Base-by-base conservation (phyloP, 2,113 vertebrate genomes). In the Colaptes auratus region DNA sequence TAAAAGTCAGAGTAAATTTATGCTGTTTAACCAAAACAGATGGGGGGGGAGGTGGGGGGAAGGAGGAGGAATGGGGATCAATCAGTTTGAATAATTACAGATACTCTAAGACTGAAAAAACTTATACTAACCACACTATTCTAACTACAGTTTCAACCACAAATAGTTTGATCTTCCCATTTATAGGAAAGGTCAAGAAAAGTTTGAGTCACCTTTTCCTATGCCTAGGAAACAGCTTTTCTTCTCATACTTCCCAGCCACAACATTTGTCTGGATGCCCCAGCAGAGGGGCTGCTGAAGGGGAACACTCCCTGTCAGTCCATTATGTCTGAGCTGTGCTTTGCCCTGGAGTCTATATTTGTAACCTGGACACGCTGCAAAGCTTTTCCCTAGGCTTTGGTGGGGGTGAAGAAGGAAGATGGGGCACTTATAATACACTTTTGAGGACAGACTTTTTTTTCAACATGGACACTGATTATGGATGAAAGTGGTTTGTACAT, bases 121-220 rank as follows among this genome's bases (percentile, higher is more conserved):
- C 1, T 0, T 24, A 35, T 48, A 14, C 7, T 7, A 92, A 27
- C 33, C 12, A 12, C 35, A 53, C 31, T 81, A 44, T n/a, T 76
- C 24, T 53, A 74, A 72, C 46, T 44, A 12, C 64, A 75, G 44
- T 31, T 91, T 79, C 84, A 85, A 71, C 75, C 9, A 12, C 3
- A 8, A 76, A 74, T 0, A 33, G 64, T 53, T 95, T 77, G 87
- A 87, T 70, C 78, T 89, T 95, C 89, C 89, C 71, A 35, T 95
- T 89, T 86, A 77, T 77, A 93, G 88, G 53, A 85, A 88, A 91
- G 93, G 78, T 93, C 89, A 88, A 91, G 79, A 67, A 71, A 86
- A 88, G 42, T 55, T 67, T 60, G 53, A 89, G 67, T n/a, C 82
- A 88, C 79, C 75, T 93, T 91, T 85, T 80, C 67, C 66, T 59